Evolutionary conservation across 2,888 invertebrate genomes (phyloP), one percentile per base, ranked within the genome.

Genomic region (Mesopsocus fuscifrons): DNA sequence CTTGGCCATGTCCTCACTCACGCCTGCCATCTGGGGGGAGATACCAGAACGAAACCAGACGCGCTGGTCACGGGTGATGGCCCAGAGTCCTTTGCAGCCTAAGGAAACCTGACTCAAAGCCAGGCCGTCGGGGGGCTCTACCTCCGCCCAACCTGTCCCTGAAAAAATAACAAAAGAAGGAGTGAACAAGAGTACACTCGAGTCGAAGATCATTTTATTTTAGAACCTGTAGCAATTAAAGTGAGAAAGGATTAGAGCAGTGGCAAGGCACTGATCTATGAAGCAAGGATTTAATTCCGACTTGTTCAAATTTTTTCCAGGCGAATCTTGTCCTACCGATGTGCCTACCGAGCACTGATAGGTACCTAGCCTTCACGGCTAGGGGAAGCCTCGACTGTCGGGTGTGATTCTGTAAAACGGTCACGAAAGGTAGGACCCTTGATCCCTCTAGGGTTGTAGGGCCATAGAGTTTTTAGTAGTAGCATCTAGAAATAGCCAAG

Each of bases 11-110:
- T 76, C 73, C 59, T 82, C 82, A 52, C 77, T 78, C 46, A 71
- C 66, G 3, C 82, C 79, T 17, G 77, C 70, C 31, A 65, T 68
- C 58, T 76, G 72, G 41, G 80, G 73, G 64, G 49, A 42, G 9
- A 65, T 55, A 62, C 72, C 74, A 60, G 83, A 79, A 51, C 89
- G 68, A 57, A 88, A 91, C 88, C 89, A 91, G 2, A 88, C 80
- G 55, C 76, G 74, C 45, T 78, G 74, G 55, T 87, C 82, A 50
- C 80, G 74, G 38, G 84, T 82, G 3, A 89, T 68, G 45, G 82
- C 85, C 71, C 71, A 71, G 2, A 76, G 71, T 2, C 79, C 71
- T 64, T 80, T 77, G 42, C 69, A 71, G 2, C 92, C 92, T 18
- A 91, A 82, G 41, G 84, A 77, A 8, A 91, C 67, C 55, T 84